Evolutionary conservation across 2,888 invertebrate species (phyloP), one percentile per base, ranked within the genome.

Genomic region (Ophion ellenae): DNA sequence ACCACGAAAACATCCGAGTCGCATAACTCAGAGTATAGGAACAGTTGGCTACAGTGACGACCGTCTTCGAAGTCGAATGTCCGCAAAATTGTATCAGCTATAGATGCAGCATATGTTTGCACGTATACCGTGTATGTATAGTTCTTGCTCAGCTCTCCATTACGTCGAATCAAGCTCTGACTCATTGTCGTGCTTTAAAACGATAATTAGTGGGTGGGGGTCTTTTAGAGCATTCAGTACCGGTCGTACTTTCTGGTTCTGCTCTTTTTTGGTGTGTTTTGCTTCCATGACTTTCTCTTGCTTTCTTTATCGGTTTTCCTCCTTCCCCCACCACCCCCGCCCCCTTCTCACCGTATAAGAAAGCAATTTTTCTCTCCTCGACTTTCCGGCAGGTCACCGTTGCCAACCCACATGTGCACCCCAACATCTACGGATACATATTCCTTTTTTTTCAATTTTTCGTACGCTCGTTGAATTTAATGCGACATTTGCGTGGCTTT

Each of bases 141-240:
- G 17, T 24, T 17, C 20, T 67, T n/a, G 10, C 11, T 47, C 32
- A 24, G 28, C 45, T 45, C 17, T 59, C 66, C 24, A 67, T 81
- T 67, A 77, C 70, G 77, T 53, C 76, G 45, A 81, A 77, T 67
- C 69, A 74, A 81, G 81, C 81, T 81, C 81, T 45, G 81, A 73
- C 73, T 77, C 71, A 81, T 84, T 84, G 76, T 77, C 81, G 53
- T 67, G 63, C 64, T 63, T 84, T 84, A 63, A 84, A 81, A 81
- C 84, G 84, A 64, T 84, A 84, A 81, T 84, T 81, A 77, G 77
- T 59, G 2, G 63, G 45, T 57, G 28, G 66, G 47, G 7, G 47
- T 32, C 71, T n/a, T 28, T n/a, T 14, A 76, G 47, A 59, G 73
- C 67, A 20, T 32, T 9, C 17, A 20, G 32, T 57, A 36, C 53